phyloP scores from a whole-genome alignment of 1,140 invertebrate species.

The Telenomus remus region DNA sequence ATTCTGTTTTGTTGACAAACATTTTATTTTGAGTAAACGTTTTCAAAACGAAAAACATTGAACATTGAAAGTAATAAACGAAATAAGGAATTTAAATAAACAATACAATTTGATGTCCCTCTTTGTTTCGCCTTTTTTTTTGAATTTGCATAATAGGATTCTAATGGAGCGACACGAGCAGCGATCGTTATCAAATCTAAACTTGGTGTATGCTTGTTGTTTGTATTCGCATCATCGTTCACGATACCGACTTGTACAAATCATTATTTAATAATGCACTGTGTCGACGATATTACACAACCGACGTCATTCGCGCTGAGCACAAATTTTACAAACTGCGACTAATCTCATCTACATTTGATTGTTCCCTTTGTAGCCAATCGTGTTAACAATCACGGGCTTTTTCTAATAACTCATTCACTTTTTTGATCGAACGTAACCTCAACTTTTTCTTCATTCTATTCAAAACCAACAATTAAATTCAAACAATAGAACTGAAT shows the following conservation, averaged over 20 bases:
- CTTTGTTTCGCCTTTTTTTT: not conserved
- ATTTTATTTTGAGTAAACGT: no score
- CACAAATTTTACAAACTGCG: conserved; percentile 18
- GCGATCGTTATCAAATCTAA: conserved; percentile 3
- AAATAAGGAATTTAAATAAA: no score
- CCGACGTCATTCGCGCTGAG: conserved; percentile 18
- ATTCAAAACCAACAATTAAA: no score
- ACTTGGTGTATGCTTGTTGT: not conserved
- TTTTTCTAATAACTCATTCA: conserved; percentile 8
- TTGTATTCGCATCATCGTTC: conserved; percentile 21
- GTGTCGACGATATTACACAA: conserved; percentile 38
- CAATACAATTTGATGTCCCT: no score
- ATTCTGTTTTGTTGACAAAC: no score
- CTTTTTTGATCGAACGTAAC: not conserved
- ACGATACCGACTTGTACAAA: conserved; percentile 34
- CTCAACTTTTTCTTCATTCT: no score
- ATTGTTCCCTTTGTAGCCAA: conserved; percentile 37
- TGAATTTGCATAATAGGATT: not conserved
- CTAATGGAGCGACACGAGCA: not conserved
- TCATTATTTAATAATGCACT: conserved; percentile 44
- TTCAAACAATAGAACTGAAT: not conserved
- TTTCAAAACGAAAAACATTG: no score
- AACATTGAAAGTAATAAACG: no score
- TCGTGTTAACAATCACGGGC: conserved; percentile 28
- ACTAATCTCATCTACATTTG: conserved; percentile 40